Base-by-base conservation (phyloP, 2,888 invertebrate genomes). In the Nymphalis urticae region DNA sequence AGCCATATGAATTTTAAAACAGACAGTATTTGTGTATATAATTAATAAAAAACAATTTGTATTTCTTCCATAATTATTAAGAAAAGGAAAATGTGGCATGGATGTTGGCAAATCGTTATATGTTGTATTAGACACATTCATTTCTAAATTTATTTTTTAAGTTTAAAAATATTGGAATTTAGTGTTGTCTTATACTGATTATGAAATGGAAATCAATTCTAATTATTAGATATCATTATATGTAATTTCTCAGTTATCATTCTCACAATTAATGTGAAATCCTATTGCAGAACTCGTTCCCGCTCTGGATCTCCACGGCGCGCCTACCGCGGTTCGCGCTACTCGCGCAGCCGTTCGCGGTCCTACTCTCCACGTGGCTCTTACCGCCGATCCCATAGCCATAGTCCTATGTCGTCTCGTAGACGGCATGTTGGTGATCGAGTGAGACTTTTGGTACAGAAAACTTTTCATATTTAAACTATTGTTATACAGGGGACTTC, bases 361-460 rank as follows among this genome's bases (percentile, higher is more conserved):
- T 94, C 95, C 56, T 95, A 95, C 84, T 94, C 94, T 32, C 94
- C 94, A 17, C 87, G 91, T 69, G 91, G 95, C 72, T 94, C 94
- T 64, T 94, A 95, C 78, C 93, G 94, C 76, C 94, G 94, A 79
- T 93, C 94, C 59, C 95, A 95, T 87, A 95, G 96, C 71, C 95
- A 95, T 82, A 97, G 97, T 83, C 97, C 97, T 32, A 96, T 96
- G 96, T 97, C 97, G 48, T 95, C 95, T 75, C 94, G 97, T 72
- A 93, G 96, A 77, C 93, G 97, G 58, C 97, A 97, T 85, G 91
- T 94, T 72, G 96, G 97, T 73, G 96, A 96, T 83, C 93, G 97
- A 87, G 95, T 95, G 90, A 92, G 77, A 62, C 72, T 71, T 69
- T 72, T 75, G 75, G 75, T 75, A 75, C 69, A 74, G 63, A 74